phyloP scores from a whole-genome alignment of 2,113 vertebrate genomes.

The Dolichallabes microphthalmus region DNA sequence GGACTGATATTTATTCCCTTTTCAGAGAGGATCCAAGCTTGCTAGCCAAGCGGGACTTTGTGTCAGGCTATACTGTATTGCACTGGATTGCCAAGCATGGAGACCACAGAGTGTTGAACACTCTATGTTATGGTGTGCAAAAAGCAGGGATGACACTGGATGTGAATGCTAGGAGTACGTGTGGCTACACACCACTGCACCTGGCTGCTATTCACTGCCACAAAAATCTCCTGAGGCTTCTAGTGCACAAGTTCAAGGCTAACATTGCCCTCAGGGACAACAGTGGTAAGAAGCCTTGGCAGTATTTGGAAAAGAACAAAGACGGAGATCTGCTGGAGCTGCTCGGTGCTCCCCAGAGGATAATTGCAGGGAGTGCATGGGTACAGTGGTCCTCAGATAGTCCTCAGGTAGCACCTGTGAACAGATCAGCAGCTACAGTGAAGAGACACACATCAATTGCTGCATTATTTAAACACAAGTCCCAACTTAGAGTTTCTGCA shows the following conservation, averaged over 20 bases:
- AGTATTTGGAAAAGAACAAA: constrained; percentile 74
- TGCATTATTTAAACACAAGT: constrained; percentile 70
- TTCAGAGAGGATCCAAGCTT: constrained; percentile 82
- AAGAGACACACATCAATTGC: constrained; percentile 70
- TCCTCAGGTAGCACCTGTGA: background rate
- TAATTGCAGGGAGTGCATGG: background rate
- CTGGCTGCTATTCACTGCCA: constrained; percentile 86
- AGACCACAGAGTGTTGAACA: constrained; percentile 78
- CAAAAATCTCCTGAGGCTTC: constrained; percentile 78
- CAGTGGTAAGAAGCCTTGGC: constrained; percentile 86
- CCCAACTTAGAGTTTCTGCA: constrained; percentile 49
- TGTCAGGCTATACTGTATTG: constrained; percentile 86
- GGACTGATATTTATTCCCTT: constrained; percentile 77
- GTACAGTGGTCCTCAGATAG: background rate
- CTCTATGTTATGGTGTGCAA: constrained; percentile 73
- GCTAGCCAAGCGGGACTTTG: constrained; percentile 82
- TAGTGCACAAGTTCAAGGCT: constrained; percentile 82
- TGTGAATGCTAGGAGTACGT: constrained; percentile 73
- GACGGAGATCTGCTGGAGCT: constrained; percentile 78
- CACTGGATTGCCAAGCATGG: constrained; percentile 97
- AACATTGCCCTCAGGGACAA: constrained; percentile 77
- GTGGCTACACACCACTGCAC: constrained; percentile 89
- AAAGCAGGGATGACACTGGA: constrained; percentile 75
- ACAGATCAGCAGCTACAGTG: constrained; percentile 44
- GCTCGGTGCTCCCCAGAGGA: constrained; percentile 73